phyloP scores from a whole-genome alignment of 2,113 vertebrate genomes.

The Eublepharis macularius region DNA sequence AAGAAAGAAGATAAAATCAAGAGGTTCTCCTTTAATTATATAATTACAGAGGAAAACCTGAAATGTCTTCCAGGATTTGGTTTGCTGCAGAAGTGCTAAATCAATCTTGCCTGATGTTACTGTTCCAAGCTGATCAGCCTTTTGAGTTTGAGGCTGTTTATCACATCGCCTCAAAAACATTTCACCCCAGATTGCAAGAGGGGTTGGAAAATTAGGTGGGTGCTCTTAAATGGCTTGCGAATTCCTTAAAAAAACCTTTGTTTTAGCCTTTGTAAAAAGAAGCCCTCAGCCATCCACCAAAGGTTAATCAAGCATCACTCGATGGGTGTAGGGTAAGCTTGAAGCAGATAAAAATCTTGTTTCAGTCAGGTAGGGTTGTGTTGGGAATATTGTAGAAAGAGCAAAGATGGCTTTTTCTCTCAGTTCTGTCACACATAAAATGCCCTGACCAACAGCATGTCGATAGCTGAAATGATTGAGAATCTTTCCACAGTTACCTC shows the following conservation, averaged over 20 bases:
- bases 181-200: not conserved
- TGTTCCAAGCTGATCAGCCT: not conserved
- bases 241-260: not conserved
- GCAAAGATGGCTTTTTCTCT: too few species aligned
- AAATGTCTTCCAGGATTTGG: not conserved
- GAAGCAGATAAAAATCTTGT: not conserved
- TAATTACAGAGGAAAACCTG: not conserved
- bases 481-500: accelerated
- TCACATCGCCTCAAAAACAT: not conserved
- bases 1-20: not conserved
- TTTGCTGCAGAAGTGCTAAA: not conserved
- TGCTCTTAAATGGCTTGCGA: not conserved
- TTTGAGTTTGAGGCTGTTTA: not conserved
- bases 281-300: not conserved
- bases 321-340: not conserved
- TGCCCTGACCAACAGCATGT: accelerated
- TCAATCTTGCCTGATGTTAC: not conserved
- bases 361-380: too few species aligned
- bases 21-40: not conserved
- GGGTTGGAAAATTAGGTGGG: not conserved
- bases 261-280: not conserved
- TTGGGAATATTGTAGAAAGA: not conserved
- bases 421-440: accelerated
- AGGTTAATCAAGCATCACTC: not conserved
- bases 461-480: accelerated